A percentile compares a stretch with the other conserved stretches of the same genome.
Evolutionary conservation across 2,797 vertebrate genomes (phyloP).

Genomic region (Chelon labrosus): DNA sequence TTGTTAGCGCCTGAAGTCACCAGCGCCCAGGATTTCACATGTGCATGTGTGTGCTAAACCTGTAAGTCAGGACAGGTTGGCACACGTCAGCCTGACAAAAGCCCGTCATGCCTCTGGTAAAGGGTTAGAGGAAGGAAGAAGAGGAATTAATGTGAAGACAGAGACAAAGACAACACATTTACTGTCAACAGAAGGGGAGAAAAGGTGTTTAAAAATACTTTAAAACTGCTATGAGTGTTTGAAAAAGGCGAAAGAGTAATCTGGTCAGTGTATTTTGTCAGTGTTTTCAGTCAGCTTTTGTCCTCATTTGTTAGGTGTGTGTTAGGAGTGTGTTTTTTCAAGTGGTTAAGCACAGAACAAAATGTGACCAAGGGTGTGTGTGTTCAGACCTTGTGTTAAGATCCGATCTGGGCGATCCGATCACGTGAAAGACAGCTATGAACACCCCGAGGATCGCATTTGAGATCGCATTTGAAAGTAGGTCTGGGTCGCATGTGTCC

Average conservation of each 20-base stretch:
- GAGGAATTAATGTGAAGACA: neutral
- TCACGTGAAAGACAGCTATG: too few relatives aligned
- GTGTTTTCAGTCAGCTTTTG: slow-evolving; percentile 1
- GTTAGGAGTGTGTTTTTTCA: neutral
- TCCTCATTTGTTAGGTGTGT: neutral
- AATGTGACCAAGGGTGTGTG: too few relatives aligned
- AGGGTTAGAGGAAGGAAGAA: neutral
- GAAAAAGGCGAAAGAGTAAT: neutral
- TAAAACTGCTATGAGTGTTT: neutral
- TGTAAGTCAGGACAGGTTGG: slow-evolving; percentile 59
- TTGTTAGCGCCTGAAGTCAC: neutral
- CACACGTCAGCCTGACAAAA: slow-evolving; percentile 31
- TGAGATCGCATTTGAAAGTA: too few relatives aligned
- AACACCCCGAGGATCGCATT: too few relatives aligned
- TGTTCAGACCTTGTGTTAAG: too few relatives aligned
- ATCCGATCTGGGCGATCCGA: too few relatives aligned
- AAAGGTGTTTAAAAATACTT: neutral
- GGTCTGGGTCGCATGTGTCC: too few relatives aligned
- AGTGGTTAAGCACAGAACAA: neutral
- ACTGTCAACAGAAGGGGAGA: slow-evolving; percentile 9
- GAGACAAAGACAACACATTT: neutral
- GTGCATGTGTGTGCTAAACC: slow-evolving; percentile 46
- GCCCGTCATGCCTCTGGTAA: neutral
- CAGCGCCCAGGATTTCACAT: slow-evolving; percentile 6
- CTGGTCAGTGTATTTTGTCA: neutral